A percentile compares a stretch with the other conserved stretches of the same genome.
Conservation (phyloP, 2,888 invertebrate genomes). For the Callinectes sapidus region DNA sequence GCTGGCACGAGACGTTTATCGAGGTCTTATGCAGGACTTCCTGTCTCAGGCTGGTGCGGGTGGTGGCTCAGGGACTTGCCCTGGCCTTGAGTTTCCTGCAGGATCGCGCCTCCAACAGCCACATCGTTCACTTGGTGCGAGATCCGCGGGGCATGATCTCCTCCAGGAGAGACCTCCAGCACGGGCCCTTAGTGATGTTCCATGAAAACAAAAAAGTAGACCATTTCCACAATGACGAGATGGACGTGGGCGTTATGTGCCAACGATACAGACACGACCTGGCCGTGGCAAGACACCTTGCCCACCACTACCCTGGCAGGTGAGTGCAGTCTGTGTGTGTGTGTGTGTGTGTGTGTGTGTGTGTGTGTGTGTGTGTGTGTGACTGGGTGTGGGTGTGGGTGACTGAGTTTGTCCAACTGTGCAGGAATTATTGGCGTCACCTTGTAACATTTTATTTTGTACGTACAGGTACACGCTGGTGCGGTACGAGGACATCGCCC, state of each 20-base stretch:
- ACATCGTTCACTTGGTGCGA: conserved; percentile 40
- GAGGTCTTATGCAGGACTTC: conserved; percentile 34
- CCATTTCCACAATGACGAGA: conserved; percentile 4
- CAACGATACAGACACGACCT: conserved; percentile 34
- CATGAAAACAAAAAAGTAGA: no score
- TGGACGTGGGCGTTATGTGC: conserved; percentile 19
- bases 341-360: no score
- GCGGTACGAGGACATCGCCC: conserved; percentile 55
- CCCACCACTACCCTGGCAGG: conserved; percentile 26
- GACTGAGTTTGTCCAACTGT: no score
- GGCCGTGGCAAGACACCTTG: not conserved
- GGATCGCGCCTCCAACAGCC: not conserved
- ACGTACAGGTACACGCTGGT: conserved; percentile 51
- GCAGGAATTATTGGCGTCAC: not conserved
- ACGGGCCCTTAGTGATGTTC: no score
- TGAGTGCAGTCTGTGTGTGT: not conserved
- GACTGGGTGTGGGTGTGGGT: no score
- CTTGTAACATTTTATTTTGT: not conserved
- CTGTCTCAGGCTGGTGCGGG: conserved; percentile 11
- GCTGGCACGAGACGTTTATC: not conserved
- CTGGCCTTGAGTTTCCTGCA: not conserved
- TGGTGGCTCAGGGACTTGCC: conserved; percentile 25
- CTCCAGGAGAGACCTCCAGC: not conserved
- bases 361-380: no score
- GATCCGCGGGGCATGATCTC: conserved; percentile 40